These are phyloP conservation scores for Erynnis tages DNA, from an alignment of 2,888 invertebrate species.

Conservation along the genomic window DNA sequence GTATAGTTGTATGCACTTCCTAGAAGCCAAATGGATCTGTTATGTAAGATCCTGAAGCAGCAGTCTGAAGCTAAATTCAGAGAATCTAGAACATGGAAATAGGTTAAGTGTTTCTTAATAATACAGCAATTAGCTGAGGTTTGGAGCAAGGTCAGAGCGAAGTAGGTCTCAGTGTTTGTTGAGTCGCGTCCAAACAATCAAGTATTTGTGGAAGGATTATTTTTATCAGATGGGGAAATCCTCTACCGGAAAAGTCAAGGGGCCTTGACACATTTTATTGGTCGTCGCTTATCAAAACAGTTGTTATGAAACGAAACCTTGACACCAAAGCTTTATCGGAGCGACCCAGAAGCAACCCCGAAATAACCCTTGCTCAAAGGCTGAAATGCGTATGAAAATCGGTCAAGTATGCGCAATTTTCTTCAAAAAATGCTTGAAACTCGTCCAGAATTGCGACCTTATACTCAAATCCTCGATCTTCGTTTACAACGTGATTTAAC, in stretches of 20 bases:
- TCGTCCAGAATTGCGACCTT: constrained; percentile 54
- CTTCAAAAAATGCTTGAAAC: constrained; percentile 53
- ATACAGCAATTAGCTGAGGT: constrained; percentile 62
- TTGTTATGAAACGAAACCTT: constrained; percentile 72
- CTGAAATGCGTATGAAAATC: constrained; percentile 58
- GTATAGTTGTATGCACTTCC: constrained; percentile 47
- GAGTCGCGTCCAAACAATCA: constrained; percentile 33
- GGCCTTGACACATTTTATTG: constrained; percentile 67
- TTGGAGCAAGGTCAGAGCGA: constrained; percentile 56
- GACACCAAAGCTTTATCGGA: constrained; percentile 77
- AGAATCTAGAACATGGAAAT: constrained; percentile 67
- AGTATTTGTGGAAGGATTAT: constrained; percentile 37
- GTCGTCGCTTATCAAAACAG: constrained; percentile 46
- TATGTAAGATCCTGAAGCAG: constrained; percentile 46
- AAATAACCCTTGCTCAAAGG: constrained; percentile 69
- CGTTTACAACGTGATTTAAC: constrained; percentile 3
- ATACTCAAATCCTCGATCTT: constrained; percentile 29
- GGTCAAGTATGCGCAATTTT: constrained; percentile 66
- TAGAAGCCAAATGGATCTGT: constrained; percentile 44
- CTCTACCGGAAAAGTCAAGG: constrained; percentile 53
- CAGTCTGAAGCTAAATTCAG: constrained; percentile 41
- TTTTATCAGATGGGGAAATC: constrained; percentile 42
- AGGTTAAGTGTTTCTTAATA: constrained; percentile 78
- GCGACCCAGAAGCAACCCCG: constrained; percentile 69
- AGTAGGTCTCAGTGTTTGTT: constrained; percentile 51